Evolutionary conservation across 2,797 vertebrate species (phyloP), one percentile per base, ranked within the genome.

Genomic region (Urocyon cinereoargenteus): DNA sequence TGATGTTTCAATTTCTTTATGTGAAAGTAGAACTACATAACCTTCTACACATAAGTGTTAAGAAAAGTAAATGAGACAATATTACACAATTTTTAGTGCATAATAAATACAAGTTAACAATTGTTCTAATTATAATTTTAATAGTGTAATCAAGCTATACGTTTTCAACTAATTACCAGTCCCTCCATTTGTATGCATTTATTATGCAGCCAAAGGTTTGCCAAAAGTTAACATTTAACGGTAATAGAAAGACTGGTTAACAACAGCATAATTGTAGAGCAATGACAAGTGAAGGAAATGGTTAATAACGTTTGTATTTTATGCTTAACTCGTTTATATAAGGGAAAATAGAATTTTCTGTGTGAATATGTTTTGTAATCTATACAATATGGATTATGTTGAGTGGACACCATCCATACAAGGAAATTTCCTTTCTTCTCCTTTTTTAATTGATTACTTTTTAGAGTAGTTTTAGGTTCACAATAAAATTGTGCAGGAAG

Each of bases 1-100:
- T 82, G 18, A 66, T 62, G 91, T 98, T 91, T 84, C 15, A 9
- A 24, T 93, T 86, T 78, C 57, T 12, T 77, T 86, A 28, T 49
- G 10, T 78, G 31, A 82, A 96, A 90, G 64, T 55, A 28, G 1
- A 26, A 90, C 66, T 57, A 78, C 10, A 62, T 61, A 64, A 78
- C 0, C 10, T 87, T 31, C 4, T 45, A 88, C 22, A 77, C 6
- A 62, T 28, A 6, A 40, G 31, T 86, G 14, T 70, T 90, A 28
- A 73, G 64, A 93, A 82, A 86, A 81, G 77, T 57, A 93, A 64
- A 79, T 70, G 22, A 91, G 16, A 85, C 14, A 61, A 90, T 53
- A 64, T 21, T 85, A n/a, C 26, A 68, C 1, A 86, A 18, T 26
- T 87, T 93, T 92, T 86, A 78, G 12, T 53, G 62, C 53, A 87